These are phyloP conservation scores for Oriolus oriolus DNA, from an alignment of 2,113 vertebrate genomes.

Conservation along the genomic window DNA sequence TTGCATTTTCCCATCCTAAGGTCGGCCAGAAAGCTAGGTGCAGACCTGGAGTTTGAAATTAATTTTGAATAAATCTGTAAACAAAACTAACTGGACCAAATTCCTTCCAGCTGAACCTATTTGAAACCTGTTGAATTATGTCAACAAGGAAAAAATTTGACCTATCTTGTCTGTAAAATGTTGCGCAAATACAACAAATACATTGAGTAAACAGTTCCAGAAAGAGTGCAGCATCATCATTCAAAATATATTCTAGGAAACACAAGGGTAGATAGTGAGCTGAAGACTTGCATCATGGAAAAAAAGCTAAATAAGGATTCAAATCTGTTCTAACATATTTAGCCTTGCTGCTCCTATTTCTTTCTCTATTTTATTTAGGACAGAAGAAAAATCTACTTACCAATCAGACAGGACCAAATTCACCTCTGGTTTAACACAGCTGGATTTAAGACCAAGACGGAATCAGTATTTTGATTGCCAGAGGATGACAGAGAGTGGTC, in stretches of 20 bases:
- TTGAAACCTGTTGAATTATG: neutral
- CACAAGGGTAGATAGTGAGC: neutral
- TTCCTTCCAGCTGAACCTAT: neutral
- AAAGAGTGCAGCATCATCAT: neutral
- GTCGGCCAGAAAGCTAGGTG: neutral
- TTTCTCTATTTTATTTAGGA: neutral
- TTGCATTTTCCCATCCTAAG: neutral
- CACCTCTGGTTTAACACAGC: neutral
- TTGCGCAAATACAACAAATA: neutral
- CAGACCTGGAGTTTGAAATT: neutral
- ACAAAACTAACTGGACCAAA: neutral
- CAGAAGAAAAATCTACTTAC: neutral
- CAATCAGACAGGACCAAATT: neutral
- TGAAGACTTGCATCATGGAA: neutral
- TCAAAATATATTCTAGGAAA: neutral
- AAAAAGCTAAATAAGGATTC: conserved; percentile 7
- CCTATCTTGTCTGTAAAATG: conserved; percentile 5
- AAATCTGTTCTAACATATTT: neutral
- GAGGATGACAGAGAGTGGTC: neutral
- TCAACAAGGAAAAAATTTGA: conserved; percentile 17
- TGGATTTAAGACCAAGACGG: neutral
- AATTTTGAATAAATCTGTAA: neutral
- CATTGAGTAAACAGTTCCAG: conserved; percentile 14
- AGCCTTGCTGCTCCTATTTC: neutral
- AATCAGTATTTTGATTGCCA: neutral